Evolutionary conservation across 2,888 invertebrate species (phyloP), one percentile per base, ranked within the genome.

Genomic region (Lithodes maja): DNA sequence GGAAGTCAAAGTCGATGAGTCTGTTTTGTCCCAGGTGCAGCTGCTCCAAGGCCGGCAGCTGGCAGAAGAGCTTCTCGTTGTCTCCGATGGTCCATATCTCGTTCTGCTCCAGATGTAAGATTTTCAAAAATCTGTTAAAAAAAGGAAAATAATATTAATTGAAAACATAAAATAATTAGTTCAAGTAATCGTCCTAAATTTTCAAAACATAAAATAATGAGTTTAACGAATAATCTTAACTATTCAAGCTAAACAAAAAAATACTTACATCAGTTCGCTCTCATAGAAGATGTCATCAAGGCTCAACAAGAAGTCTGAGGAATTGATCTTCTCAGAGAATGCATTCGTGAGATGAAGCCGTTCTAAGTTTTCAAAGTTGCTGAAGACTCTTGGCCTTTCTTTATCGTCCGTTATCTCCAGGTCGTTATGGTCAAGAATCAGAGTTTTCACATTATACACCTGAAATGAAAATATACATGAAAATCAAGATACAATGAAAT

Each of bases 81-180:
- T 79, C 81, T 5, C 91, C 90, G 9, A 92, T 89, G 9, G 83
- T 75, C 53, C 95, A 95, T 55, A 97, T 96, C 93, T 96, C 96
- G 93, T 97, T 97, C 92, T 96, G 96, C 92, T 97, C 97, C 92
- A 97, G 93, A 93, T 97, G 96, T 1, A 97, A 93, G 93, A 96
- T 96, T 91, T 95, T 95, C 92, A 97, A 93, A 91, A 95, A 95
- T 0, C 95, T 95, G 91, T 96, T 93, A 93, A 96, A 95, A 77
- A 50, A 2, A 7, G 1, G 49, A 77, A 77, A 2, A n/a, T 5
- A 3, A 9, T 12, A 50, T 33, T 17, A 1, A 33, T 77, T 2
- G 53, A 80, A n/a, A 54, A 9, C 80, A 80, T 54, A n/a, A 52
- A 15, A 52, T 15, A 80, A 80, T 54, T 1, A 50, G 2, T 50